Evolutionary conservation across 2,113 vertebrate genomes (phyloP).

Genomic region (Brachypodius melanocephalos): DNA sequence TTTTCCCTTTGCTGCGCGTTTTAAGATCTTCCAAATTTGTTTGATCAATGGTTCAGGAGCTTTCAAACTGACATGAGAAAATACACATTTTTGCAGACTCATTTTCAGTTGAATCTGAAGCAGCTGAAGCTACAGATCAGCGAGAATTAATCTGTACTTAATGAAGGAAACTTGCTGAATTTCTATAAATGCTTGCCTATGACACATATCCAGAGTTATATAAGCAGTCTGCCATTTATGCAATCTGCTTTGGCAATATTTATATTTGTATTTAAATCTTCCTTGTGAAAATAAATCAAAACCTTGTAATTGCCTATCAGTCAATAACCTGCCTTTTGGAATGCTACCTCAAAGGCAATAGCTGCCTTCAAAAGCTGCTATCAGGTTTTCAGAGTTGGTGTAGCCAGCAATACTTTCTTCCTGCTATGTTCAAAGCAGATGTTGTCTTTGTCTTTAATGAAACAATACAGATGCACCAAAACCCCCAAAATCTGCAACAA

Average conservation of each 20-base stretch:
- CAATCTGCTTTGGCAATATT: conserved; percentile 48
- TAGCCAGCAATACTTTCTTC: not conserved
- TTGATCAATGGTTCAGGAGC: conserved; percentile 33
- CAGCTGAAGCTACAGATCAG: conserved; percentile 17
- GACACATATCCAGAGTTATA: conserved; percentile 24
- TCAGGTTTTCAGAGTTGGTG: not conserved
- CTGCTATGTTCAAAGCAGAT: not conserved
- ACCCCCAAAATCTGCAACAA: not conserved
- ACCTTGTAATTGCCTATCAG: not conserved
- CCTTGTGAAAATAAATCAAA: conserved; percentile 30
- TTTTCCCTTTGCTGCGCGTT: not conserved
- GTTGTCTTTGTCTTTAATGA: not conserved
- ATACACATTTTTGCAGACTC: conserved; percentile 27
- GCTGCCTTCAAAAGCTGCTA: not conserved
- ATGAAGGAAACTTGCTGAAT: conserved; percentile 46
- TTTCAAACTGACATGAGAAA: conserved; percentile 31
- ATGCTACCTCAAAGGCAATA: conserved; percentile 13
- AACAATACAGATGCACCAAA: not conserved
- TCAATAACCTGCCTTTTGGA: not conserved
- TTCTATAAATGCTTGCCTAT: conserved; percentile 28
- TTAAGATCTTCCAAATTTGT: conserved; percentile 45
- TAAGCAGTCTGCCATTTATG: conserved; percentile 32
- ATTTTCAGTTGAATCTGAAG: conserved; percentile 32
- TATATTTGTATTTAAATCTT: conserved; percentile 48
- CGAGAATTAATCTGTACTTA: conserved; percentile 47